Evolutionary conservation across 2,888 invertebrate species (phyloP), one percentile per base, ranked within the genome.

Genomic region (Nemoura dubitans): DNA sequence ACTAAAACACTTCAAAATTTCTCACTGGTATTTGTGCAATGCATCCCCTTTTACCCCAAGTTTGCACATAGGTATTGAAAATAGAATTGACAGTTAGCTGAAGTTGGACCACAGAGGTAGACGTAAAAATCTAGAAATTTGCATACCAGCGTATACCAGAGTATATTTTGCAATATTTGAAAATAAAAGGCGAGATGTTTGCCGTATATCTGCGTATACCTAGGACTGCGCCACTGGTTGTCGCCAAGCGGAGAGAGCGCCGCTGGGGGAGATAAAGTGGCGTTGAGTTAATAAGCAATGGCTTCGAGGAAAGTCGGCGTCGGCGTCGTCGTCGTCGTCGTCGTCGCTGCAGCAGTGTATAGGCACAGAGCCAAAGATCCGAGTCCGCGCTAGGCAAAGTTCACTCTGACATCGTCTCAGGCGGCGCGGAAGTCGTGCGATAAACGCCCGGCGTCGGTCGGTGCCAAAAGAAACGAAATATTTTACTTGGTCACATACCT

Each of bases 391-490:
- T 1, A 21, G 59, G 59, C 3, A 59, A 59, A 59, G 59, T 59
- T 59, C 59, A 59, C 59, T 59, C 14, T 59, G 59, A 59, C 59
- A 21, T 7, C 59, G 59, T 7, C 59, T 36, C 16, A 59, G 6
- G 59, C 59, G 6, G 59, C 59, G 59, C 59, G 59, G 59, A 59
- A 59, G 59, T 14, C 14, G 3, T 59, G 14, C 59, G 59, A 59
- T 59, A 59, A 59, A 59, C 59, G 59, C 59, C n/a, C n/a, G n/a
- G n/a, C n/a, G n/a, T n/a, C n/a, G 21, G 59, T 21, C 59, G 59
- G 59, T 59, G 59, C 59, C 59, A 59, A 59, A 59, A 59, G 59
- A 59, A 59, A 59, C 59, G 59, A 59, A 59, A 59, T 59, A 59
- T 59, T 59, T 59, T 59, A 59, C 59, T 59, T 59, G 59, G 59